Base-by-base conservation (phyloP, 2,797 vertebrate species). In the Galago senegalensis region DNA sequence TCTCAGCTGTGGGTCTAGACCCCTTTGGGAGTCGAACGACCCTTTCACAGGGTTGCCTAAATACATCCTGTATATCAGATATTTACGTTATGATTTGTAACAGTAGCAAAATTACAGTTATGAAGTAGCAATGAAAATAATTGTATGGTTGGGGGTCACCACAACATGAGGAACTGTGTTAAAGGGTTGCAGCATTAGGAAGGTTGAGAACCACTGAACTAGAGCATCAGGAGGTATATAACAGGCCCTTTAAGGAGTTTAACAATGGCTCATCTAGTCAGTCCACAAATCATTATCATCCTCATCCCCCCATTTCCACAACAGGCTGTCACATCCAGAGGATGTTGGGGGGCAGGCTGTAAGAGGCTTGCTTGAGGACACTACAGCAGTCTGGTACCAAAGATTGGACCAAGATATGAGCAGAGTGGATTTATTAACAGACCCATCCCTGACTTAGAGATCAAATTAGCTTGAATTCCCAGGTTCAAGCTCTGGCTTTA, bases 391-490 rank as follows among this genome's bases (percentile, higher is more conserved):
- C 40, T 87, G 25, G 58, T 60, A 40, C 23, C 86, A 91, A 49
- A 76, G 70, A 89, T 0, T 18, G 46, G 63, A 90, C 40, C 10
- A 40, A 53, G 5, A 17, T 29, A 17, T 3, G 14, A 73, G 34
- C 58, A 91, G 86, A 85, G 27, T 65, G 58, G 25, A 80, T 61
- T 79, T 90, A 70, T 31, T 63, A 70, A 85, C 29, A 95, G 61
- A 89, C 69, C 58, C 81, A 80, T 10, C 58, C 37, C 29, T 46
- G 58, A 79, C 23, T 88, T 46, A 72, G 63, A 84, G 87, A 93
- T 40, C 46, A 58, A 76, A 87, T 49, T 63, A 53, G 37, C 40
- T 87, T 70, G 53, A 91, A 82, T 83, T 85, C 89, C 10, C 43
- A 81, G 58, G 58, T 73, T 81, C 34, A 93, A 86, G 31, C 43